phyloP scores from a whole-genome alignment of 2,797 vertebrate species.

The Enteromius paludinosus region DNA sequence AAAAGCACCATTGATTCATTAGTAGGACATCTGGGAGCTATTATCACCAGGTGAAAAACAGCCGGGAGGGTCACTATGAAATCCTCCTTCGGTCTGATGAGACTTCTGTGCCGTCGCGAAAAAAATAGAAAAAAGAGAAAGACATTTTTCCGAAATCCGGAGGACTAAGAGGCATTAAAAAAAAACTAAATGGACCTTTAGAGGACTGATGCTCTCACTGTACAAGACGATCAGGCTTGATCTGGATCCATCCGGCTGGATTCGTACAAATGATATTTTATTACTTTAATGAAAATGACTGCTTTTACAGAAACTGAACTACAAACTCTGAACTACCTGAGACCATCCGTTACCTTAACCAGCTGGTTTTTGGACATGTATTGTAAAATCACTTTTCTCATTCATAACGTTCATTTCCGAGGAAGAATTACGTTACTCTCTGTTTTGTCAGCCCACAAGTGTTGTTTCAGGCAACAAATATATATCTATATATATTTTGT shows the following conservation, averaged over 20 bases:
- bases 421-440: constrained; percentile 69
- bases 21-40: constrained; percentile 48
- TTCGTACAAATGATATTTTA: constrained; percentile 85
- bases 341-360: constrained; percentile 79
- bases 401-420: constrained; percentile 74
- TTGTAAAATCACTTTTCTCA: constrained; percentile 82
- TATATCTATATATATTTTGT: constrained; percentile 58
- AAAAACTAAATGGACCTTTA: constrained; percentile 22
- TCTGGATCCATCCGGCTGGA: constrained; percentile 77
- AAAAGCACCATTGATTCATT: constrained; percentile 48
- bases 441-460: constrained; percentile 50
- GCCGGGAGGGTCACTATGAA: constrained; percentile 46
- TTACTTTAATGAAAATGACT: constrained; percentile 77
- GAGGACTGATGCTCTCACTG: constrained; percentile 33
- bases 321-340: constrained; percentile 82
- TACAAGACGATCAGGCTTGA: constrained; percentile 45
- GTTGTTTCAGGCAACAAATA: constrained; percentile 33
- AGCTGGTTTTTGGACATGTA: constrained; percentile 83
- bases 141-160: constrained; percentile 47
- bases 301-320: constrained; percentile 83
- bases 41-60: constrained; percentile 48
- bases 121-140: constrained; percentile 14
- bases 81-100: constrained; percentile 70
- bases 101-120: constrained; percentile 66
- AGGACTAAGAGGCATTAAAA: constrained; percentile 54